Evolutionary conservation across 92 coral and sea anemone species (phyloP), one percentile per base, ranked within the genome.

Genomic region (Siderastrea radians): DNA sequence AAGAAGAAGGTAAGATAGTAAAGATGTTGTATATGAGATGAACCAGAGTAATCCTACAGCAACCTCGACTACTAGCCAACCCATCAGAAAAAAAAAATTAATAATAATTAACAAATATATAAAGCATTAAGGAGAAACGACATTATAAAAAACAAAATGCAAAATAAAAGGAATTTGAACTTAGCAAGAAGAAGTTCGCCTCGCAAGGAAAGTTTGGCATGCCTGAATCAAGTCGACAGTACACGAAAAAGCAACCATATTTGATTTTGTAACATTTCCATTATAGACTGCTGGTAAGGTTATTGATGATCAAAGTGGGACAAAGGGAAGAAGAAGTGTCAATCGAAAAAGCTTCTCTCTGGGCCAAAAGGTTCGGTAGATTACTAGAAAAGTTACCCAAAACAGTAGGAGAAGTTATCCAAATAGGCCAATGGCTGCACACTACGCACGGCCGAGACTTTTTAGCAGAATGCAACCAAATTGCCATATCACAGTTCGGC

Each of bases 1-100:
- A 71, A 78, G 89, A 65, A 51, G 49, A 68, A 80, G 89, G 93
- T 86, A 66, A 74, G 49, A 14, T 14, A 3, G 6, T 70, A 70
- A 3, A 1, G 3, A 6, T 69, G 49, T 1, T 26, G 38, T 26
- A 26, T 26, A 26, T 26, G 38, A 26, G 38, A 26, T 26, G 38
- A 26, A 26, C 38, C 38, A 26, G 38, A 26, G 38, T 26, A 26
- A 26, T 26, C 38, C 38, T 26, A 26, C 38, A 26, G 38, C 38
- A 26, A 26, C 38, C 38, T 26, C 38, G 38, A 26, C 38, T 26
- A 26, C 38, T 26, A 26, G 38, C 38, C 38, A 26, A 26, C 38
- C 38, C 38, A 26, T 26, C 38, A 26, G 0, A 26, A 26, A 26
- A 26, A 26, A 26, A 26, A 26, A 26, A 26, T 26, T 26, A 26